These are phyloP conservation scores for Chrysemys picta DNA, from an alignment of 2,113 vertebrate genomes.

Conservation along the genomic window DNA sequence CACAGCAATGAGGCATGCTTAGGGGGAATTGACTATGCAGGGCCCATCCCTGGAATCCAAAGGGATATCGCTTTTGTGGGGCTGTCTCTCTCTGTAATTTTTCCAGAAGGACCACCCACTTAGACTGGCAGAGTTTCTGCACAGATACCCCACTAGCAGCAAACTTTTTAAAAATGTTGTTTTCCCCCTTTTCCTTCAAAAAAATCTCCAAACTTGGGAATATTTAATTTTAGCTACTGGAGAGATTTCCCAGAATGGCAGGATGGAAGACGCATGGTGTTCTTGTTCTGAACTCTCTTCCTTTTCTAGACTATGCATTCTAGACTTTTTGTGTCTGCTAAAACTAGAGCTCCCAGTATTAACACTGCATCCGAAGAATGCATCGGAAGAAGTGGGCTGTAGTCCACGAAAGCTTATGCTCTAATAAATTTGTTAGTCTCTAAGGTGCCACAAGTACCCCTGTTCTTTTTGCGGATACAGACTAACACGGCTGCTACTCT, in stretches of 20 bases:
- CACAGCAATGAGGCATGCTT: neutral
- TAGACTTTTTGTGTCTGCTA: neutral
- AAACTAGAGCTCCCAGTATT: accelerated
- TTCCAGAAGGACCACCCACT: neutral
- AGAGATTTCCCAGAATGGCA: neutral
- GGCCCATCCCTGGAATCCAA: neutral
- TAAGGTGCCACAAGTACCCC: too few species aligned
- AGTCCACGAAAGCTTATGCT: too few species aligned
- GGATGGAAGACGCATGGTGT: neutral
- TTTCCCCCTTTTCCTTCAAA: neutral
- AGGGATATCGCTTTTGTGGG: neutral
- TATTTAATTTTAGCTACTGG: neutral
- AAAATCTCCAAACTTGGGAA: neutral
- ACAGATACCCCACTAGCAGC: neutral
- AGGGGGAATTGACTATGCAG: neutral
- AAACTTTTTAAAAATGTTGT: accelerated
- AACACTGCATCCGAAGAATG: neutral
- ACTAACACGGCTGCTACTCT: too few species aligned
- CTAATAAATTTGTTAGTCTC: too few species aligned
- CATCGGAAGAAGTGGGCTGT: too few species aligned
- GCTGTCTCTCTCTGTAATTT: neutral
- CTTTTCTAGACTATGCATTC: accelerated
- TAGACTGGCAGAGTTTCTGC: neutral
- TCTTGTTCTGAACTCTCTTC: neutral
- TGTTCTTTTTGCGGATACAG: too few species aligned